These are phyloP conservation scores for Sebastes reedi DNA, from an alignment of 2,797 vertebrate species.

Conservation along the genomic window DNA sequence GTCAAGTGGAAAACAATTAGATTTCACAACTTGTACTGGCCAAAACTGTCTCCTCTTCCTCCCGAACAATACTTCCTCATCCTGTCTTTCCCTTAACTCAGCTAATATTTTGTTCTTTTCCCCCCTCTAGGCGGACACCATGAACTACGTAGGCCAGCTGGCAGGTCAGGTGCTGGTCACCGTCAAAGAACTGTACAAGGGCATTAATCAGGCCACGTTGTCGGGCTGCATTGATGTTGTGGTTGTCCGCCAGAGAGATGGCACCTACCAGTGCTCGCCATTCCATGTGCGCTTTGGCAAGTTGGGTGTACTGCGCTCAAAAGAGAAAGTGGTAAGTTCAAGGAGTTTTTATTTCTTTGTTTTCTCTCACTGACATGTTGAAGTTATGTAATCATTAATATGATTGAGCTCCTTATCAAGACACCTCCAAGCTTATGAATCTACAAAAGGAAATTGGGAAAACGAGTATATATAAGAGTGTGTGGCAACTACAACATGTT, in stretches of 20 bases:
- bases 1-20: background rate
- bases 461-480: background rate
- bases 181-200: conserved; percentile 97
- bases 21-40: background rate
- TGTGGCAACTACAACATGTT: background rate
- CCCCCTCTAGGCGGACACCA: conserved; percentile 87
- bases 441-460: background rate
- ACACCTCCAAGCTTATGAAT: background rate
- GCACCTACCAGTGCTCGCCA: conserved; percentile 93
- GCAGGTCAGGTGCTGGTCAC: conserved; percentile 97
- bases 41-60: background rate
- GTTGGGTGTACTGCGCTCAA: conserved; percentile 96
- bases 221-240: conserved; percentile 98
- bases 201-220: conserved; percentile 96
- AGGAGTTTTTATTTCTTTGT: background rate
- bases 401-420: background rate
- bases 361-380: background rate
- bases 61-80: conserved; percentile 1
- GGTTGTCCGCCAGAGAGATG: conserved; percentile 93
- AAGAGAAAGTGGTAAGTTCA: conserved; percentile 96
- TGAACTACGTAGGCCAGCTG: conserved; percentile 99
- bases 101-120: conserved; percentile 3
- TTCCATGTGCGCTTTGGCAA: conserved; percentile 98
- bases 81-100: background rate
- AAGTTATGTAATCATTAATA: background rate